phyloP scores from a whole-genome alignment of 2,113 vertebrate genomes.

The Sturnus vulgaris region DNA sequence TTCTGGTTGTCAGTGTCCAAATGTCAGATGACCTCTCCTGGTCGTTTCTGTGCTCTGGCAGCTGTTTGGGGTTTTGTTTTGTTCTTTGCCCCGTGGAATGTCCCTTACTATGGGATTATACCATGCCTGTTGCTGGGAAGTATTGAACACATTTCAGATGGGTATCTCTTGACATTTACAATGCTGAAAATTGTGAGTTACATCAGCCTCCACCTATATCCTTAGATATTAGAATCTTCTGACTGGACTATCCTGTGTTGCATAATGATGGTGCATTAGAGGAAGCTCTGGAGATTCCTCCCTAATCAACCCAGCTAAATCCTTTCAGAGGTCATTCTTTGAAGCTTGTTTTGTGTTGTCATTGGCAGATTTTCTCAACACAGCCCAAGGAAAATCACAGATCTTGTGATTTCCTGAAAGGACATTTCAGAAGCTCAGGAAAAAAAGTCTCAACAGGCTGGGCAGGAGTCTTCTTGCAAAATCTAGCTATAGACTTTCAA shows the following conservation, averaged over 20 bases:
- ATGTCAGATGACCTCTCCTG: not conserved
- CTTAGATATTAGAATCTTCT: not conserved
- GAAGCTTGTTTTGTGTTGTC: not conserved
- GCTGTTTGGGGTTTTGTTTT: not conserved
- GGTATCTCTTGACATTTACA: not conserved
- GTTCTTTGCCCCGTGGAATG: not conserved
- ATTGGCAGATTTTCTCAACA: not conserved
- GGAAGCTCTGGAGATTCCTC: not conserved
- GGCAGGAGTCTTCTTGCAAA: not conserved
- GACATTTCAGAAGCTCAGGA: not conserved
- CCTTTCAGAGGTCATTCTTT: not conserved
- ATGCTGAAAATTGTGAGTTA: not conserved
- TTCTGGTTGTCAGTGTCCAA: not conserved
- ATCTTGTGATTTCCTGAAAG: not conserved
- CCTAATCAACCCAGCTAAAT: not conserved
- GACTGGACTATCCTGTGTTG: not conserved
- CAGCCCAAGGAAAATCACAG: not conserved
- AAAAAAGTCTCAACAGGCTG: not conserved
- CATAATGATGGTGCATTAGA: not conserved
- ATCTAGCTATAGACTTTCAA: not conserved
- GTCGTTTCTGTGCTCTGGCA: not conserved
- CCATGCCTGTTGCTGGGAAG: not conserved
- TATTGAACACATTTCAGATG: not conserved
- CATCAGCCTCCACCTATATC: not conserved
- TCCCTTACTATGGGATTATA: not conserved